These are phyloP conservation scores for Bombus superbus DNA, from an alignment of 1,140 invertebrate species.

Conservation along the genomic window DNA sequence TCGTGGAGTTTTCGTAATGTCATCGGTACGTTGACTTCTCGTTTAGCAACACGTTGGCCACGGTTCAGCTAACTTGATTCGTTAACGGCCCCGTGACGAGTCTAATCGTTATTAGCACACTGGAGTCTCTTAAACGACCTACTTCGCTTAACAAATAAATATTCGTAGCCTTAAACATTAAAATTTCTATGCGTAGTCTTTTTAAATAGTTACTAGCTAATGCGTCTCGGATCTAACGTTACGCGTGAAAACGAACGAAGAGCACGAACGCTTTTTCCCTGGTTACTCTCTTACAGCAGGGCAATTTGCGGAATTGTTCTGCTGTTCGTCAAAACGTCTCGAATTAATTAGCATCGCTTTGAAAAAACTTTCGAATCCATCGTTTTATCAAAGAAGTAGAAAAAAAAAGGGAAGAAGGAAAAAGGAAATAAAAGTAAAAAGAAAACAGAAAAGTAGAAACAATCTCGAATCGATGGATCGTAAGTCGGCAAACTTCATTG, in stretches of 20 bases:
- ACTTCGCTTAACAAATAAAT: constrained; percentile 47
- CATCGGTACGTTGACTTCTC: constrained; percentile 9
- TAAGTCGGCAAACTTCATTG: neutral
- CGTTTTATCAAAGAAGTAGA: neutral
- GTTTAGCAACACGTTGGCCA: constrained; percentile 11
- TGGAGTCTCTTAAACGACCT: constrained; percentile 14
- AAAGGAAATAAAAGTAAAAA: neutral
- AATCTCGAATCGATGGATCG: neutral
- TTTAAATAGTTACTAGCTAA: constrained; percentile 51
- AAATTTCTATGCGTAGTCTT: constrained; percentile 32
- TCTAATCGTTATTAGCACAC: constrained; percentile 18
- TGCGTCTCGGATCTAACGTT: neutral
- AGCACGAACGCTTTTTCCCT: constrained; percentile 2
- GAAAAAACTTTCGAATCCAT: constrained; percentile 21
- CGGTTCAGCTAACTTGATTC: constrained; percentile 2
- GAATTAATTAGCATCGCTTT: neutral
- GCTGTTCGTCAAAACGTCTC: constrained; percentile 12
- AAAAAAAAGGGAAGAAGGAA: neutral
- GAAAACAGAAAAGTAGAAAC: neutral
- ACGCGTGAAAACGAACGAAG: neutral
- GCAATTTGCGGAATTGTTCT: constrained; percentile 8
- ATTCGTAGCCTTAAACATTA: constrained; percentile 43
- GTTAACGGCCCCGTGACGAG: neutral
- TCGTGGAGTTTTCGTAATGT: constrained; percentile 11
- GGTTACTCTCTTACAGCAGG: neutral